Evolutionary conservation across 2,888 invertebrate genomes (phyloP), one percentile per base, ranked within the genome.

Genomic region (Cosmia pyralina): DNA sequence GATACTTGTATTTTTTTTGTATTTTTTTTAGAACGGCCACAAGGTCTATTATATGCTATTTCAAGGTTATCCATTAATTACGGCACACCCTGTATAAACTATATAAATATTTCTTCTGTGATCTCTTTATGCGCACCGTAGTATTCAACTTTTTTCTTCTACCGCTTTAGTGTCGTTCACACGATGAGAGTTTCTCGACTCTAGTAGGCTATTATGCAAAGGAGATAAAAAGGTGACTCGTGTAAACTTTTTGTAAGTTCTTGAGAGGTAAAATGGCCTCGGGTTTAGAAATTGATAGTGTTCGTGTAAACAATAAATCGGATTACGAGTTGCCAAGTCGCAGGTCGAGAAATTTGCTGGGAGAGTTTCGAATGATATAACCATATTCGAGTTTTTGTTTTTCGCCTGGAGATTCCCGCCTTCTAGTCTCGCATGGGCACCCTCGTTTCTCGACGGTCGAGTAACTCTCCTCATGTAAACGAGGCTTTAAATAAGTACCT

Each of bases 101-200:
- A 66, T 19, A 46, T 59, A 48, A 38, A 76, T 44, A 46, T 53
- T 75, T 50, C 62, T 52, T 57, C 75, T 62, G 79, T 78, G 72
- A 78, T 71, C 57, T 48, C 38, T 69, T 60, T 60, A 57, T 50
- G 60, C 79, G 75, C 79, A n/a, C 79, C 60, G 79, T 41, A 22
- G 34, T 58, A 52, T 41, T 68, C 15, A 58, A 28, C 28, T 28
- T 15, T 41, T 70, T 71, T 50, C 55, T 60, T 70, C 8, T 62
- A 71, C 60, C 79, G 79, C 55, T 55, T 13, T n/a, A 38, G 19
- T 71, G 22, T 44, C 34, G 34, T 50, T 44, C 50, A 55, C 48
- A 71, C 44, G 71, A 17, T 2, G 48, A 50, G 72, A 71, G 71
- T 55, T 44, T 10, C 34, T 57, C 5, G 28, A 22, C 4, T 19